phyloP scores from a whole-genome alignment of 2,113 vertebrate species.

The Megaleporinus macrocephalus region DNA sequence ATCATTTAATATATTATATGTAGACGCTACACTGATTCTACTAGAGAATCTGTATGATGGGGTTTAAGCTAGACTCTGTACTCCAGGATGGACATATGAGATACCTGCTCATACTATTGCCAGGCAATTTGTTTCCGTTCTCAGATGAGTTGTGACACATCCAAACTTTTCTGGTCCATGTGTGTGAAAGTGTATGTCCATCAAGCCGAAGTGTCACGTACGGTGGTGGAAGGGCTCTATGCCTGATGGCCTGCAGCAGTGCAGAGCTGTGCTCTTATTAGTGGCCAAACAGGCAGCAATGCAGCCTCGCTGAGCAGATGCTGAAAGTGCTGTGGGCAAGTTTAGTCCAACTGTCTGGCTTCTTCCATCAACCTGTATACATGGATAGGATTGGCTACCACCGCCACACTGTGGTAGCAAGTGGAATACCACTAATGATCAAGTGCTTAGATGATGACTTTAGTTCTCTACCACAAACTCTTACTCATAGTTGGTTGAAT shows the following conservation, averaged over 20 bases:
- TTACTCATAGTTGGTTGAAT: too few relatives aligned
- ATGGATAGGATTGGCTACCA: neutral
- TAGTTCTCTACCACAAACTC: too few relatives aligned
- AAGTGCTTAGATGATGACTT: neutral
- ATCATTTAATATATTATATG: too few relatives aligned
- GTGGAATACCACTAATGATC: neutral
- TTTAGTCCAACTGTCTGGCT: neutral
- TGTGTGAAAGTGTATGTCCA: neutral
- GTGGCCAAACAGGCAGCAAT: constrained; percentile 22
- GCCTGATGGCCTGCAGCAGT: constrained; percentile 13
- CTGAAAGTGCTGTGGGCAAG: constrained; percentile 1
- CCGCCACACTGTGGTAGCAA: too few relatives aligned
- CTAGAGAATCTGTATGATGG: neutral
- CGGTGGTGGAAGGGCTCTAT: constrained; percentile 16
- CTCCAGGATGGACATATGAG: neutral
- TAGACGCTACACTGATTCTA: too few relatives aligned
- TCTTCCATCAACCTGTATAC: neutral
- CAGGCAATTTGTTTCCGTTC: neutral
- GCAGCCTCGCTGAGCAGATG: constrained; percentile 25
- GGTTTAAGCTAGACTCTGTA: too few relatives aligned
- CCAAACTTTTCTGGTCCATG: neutral
- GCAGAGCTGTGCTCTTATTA: constrained; percentile 29
- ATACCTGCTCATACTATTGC: neutral
- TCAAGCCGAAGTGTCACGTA: neutral
- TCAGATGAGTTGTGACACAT: neutral